phyloP scores from a whole-genome alignment of 2,888 invertebrate species.

The Cheiracanthium punctorium region DNA sequence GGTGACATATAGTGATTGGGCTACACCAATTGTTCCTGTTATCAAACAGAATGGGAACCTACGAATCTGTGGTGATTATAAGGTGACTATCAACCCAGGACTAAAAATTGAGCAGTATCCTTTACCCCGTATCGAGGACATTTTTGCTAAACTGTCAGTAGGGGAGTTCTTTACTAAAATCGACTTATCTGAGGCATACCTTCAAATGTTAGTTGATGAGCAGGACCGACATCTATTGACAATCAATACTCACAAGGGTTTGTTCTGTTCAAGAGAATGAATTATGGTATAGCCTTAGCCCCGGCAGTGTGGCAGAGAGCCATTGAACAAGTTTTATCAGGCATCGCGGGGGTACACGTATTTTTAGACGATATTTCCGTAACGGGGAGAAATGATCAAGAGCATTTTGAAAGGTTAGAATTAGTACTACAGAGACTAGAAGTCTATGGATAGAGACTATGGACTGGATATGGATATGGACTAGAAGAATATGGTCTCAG shows the following conservation, averaged over 20 bases:
- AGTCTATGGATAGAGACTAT: too few relatives aligned
- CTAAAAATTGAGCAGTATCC: slow-evolving; percentile 73
- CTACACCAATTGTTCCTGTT: slow-evolving; percentile 44
- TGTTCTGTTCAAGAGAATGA: too few relatives aligned
- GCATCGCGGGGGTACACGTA: too few relatives aligned
- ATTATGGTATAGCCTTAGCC: too few relatives aligned
- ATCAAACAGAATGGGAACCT: slow-evolving; percentile 37
- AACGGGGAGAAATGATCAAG: too few relatives aligned
- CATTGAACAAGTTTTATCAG: too few relatives aligned
- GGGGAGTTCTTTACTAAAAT: slow-evolving; percentile 72
- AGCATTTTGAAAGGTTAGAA: too few relatives aligned
- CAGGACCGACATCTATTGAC: slow-evolving; percentile 74
- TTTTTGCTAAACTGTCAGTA: slow-evolving; percentile 73
- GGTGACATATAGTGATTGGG: slow-evolving; percentile 43
- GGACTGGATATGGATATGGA: too few relatives aligned
- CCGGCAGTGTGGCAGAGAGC: too few relatives aligned
- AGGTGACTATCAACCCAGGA: slow-evolving; percentile 73
- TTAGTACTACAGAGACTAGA: too few relatives aligned
- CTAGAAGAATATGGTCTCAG: too few relatives aligned
- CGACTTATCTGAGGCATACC: slow-evolving; percentile 74
- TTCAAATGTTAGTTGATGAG: slow-evolving; percentile 74
- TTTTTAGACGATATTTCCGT: too few relatives aligned
- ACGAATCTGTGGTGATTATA: slow-evolving; percentile 74
- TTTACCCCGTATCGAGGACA: slow-evolving; percentile 73
- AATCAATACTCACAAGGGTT: slow-evolving; percentile 75